phyloP scores from a whole-genome alignment of 2,888 invertebrate genomes.

The Electrophaes corylata region DNA sequence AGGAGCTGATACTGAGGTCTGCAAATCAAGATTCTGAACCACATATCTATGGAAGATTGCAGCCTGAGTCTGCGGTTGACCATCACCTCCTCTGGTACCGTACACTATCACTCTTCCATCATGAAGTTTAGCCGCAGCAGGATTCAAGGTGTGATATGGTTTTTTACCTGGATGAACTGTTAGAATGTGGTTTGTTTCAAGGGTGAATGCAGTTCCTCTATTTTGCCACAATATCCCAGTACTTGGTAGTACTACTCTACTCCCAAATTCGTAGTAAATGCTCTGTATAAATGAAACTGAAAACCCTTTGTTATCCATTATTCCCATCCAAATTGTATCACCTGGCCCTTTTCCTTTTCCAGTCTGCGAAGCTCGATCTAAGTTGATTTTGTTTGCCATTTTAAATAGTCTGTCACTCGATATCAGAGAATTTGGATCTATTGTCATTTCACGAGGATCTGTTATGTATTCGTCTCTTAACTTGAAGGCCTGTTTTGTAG shows the following conservation, averaged over 20 bases:
- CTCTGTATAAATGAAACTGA: conserved; percentile 78
- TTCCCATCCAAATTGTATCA: conserved; percentile 76
- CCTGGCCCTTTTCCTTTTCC: conserved; percentile 62
- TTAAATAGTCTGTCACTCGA: conserved; percentile 50
- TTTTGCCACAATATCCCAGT: conserved; percentile 77
- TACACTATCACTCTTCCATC: conserved; percentile 73
- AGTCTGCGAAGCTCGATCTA: conserved; percentile 46
- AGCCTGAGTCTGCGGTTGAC: conserved; percentile 74
- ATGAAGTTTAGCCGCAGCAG: conserved; percentile 67
- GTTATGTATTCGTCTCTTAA: conserved; percentile 65
- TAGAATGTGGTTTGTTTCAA: conserved; percentile 58
- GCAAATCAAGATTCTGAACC: conserved; percentile 63
- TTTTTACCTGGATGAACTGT: conserved; percentile 70
- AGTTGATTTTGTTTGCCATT: conserved; percentile 59
- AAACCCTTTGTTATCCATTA: conserved; percentile 73
- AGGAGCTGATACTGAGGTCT: conserved; percentile 60
- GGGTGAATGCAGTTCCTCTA: conserved; percentile 62
- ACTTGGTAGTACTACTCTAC: conserved; percentile 66
- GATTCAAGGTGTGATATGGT: conserved; percentile 71
- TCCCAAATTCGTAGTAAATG: conserved; percentile 65
- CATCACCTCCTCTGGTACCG: conserved; percentile 75
- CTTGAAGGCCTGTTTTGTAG: conserved; percentile 63
- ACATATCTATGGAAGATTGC: conserved; percentile 75
- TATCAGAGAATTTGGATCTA: conserved; percentile 59
- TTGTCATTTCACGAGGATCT: conserved; percentile 67